Base-by-base conservation (phyloP, 2,797 vertebrate genomes). In the Scleropages formosus region DNA sequence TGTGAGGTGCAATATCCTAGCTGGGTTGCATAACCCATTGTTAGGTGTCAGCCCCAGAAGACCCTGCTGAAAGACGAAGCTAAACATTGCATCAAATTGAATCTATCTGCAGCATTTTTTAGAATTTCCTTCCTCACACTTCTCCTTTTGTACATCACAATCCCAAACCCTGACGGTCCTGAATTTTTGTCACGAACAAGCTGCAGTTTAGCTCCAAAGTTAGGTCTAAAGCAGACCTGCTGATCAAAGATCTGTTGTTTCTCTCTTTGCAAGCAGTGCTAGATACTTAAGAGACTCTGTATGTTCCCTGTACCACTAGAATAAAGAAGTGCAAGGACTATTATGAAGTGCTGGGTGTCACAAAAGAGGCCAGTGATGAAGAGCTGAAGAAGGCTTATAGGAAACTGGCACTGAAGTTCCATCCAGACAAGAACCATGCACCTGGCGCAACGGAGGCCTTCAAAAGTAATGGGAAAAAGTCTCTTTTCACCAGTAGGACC, bases 271-370 rank as follows among this genome's bases (percentile, higher is more conserved):
- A 10, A n/a, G 3, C 16, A 61, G 4, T 61, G 16, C 22, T 56
- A 3, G 53, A 18, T 12, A 12, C 53, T 18, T 1, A 1, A 3
- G 9, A 1, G 12, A 18, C 18, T 56, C 18, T 3, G 18, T 53
- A 12, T 56, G 9, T 10, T 12, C 18, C 12, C 53, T 58, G 1
- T 27, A 27, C 13, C 51, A 8, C 22, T 84, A 99, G 98, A 88
- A 96, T 99, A 85, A 99, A 99, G 84, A 94, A 94, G 20, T 98
- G 97, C 88, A 98, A 98, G 92, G 94, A 98, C 88, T 99, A 98
- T 88, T 99, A 99, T 67, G 96, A 99, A 90, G 98, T 94, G 87
- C 91, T 99, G 46, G 96, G 94, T 44, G 93, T 98, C 58, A 95
- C 86, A 85, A 95, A 96, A 88, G 92, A 93, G 0, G 94, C 96